Evolutionary conservation across 2,888 invertebrate species (phyloP).

Genomic region (Sarcophaga caerulescens): DNA sequence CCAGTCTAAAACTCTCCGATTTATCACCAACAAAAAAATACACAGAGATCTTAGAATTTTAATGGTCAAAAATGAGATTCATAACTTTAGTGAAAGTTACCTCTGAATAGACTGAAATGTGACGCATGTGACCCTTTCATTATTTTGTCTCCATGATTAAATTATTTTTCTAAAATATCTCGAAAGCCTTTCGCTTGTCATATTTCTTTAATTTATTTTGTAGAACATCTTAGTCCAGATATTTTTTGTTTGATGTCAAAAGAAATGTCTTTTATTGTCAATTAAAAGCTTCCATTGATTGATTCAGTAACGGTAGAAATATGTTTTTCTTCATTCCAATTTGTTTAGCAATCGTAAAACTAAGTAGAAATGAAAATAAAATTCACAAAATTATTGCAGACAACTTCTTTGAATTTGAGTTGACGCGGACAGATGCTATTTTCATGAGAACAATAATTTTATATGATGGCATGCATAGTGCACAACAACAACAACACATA

Average conservation of each 20-base stretch:
- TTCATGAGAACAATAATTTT: conserved; percentile 9
- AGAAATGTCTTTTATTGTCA: background rate
- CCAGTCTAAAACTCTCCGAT: too few species aligned
- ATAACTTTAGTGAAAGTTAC: too few species aligned
- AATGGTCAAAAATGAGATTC: too few species aligned
- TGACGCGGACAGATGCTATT: background rate
- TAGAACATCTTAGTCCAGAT: background rate
- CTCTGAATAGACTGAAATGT: too few species aligned
- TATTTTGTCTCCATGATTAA: too few species aligned
- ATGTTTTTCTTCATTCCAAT: background rate
- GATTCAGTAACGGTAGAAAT: background rate
- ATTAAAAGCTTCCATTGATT: conserved; percentile 14
- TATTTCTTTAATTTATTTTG: too few species aligned
- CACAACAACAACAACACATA: background rate
- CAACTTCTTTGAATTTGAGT: background rate
- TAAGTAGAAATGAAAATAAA: background rate
- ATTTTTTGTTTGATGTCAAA: background rate
- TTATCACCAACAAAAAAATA: too few species aligned
- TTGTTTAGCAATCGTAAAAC: background rate
- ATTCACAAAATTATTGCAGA: background rate
- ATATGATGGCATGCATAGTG: background rate
- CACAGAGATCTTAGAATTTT: too few species aligned
- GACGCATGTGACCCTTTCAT: too few species aligned
- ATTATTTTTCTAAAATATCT: too few species aligned
- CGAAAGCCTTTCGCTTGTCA: too few species aligned